A percentile compares a stretch with the other conserved stretches of the same genome.
Conservation (phyloP, 2,888 invertebrate species). For the Andrena bucephala region DNA sequence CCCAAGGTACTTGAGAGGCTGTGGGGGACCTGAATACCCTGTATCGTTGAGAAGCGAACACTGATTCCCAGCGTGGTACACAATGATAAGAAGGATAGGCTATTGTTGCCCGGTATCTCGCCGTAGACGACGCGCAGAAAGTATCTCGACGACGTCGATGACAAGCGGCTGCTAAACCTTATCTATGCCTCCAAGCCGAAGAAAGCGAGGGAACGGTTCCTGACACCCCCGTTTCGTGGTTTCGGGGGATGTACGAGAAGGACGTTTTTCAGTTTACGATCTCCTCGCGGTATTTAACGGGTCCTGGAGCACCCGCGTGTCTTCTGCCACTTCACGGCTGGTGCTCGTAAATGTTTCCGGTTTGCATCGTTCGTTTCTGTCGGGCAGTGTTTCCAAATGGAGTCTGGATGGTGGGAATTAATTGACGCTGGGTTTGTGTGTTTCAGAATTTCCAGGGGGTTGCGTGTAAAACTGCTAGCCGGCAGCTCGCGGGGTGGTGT, state of each 20-base stretch:
- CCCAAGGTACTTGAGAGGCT: background rate
- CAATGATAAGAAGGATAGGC: slow-evolving; percentile 58
- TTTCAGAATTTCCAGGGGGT: background rate
- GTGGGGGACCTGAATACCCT: background rate
- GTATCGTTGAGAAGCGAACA: background rate
- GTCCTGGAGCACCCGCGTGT: slow-evolving; percentile 53
- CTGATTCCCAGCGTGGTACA: slow-evolving; percentile 29
- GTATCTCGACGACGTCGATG: slow-evolving; percentile 64
- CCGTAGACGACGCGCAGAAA: slow-evolving; percentile 46
- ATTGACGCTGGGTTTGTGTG: slow-evolving; percentile 28
- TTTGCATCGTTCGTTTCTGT: slow-evolving; percentile 27
- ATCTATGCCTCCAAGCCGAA: slow-evolving; percentile 57
- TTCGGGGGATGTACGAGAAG: slow-evolving; percentile 34
- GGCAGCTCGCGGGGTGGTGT: background rate
- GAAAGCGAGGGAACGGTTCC: slow-evolving; percentile 37
- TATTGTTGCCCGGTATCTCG: slow-evolving; percentile 63
- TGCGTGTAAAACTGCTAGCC: background rate
- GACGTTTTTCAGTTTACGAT: slow-evolving; percentile 64
- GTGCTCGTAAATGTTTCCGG: slow-evolving; percentile 42
- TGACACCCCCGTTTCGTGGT: slow-evolving; percentile 6
- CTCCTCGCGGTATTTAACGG: slow-evolving; percentile 69
- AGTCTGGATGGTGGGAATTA: slow-evolving; percentile 20
- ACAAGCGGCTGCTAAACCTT: slow-evolving; percentile 67
- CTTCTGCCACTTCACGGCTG: slow-evolving; percentile 55
- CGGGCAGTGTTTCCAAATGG: background rate